Conservation (phyloP, 1,140 invertebrate genomes). For the Ephestia elutella region DNA sequence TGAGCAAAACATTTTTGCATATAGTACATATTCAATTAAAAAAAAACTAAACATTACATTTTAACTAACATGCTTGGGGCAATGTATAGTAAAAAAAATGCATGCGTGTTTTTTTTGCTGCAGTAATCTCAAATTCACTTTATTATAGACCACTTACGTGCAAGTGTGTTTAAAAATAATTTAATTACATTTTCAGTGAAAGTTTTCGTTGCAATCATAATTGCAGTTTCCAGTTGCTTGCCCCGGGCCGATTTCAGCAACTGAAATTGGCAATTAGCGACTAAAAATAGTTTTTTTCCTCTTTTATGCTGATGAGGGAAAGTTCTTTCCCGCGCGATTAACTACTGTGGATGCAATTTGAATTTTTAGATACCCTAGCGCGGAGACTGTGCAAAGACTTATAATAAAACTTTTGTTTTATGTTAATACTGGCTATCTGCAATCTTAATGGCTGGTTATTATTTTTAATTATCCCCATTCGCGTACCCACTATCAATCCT, state of each 20-base stretch:
- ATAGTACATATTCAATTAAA: no score
- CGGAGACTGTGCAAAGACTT: no score
- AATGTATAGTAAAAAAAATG: no score
- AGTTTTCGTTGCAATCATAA: constrained; percentile 21
- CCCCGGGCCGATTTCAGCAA: constrained; percentile 13
- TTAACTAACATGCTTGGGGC: no score
- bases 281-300: constrained; percentile 15
- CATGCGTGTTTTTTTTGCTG: no score
- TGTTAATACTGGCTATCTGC: constrained; percentile 3
- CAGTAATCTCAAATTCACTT: no score
- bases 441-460: no score
- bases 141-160: no score
- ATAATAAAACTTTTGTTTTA: neutral
- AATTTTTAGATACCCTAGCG: neutral
- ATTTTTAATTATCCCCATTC: no score
- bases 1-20: no score
- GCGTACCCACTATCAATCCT: no score
- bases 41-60: no score
- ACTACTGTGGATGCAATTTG: constrained; percentile 9
- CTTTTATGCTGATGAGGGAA: constrained; percentile 4
- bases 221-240: constrained; percentile 17
- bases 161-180: neutral
- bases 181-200: constrained; percentile 2
- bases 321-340: constrained; percentile 5
- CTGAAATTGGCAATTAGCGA: constrained; percentile 26